These are phyloP conservation scores for Coptodon bakossiorum DNA, from an alignment of 2,113 vertebrate species.

Conservation along the genomic window DNA sequence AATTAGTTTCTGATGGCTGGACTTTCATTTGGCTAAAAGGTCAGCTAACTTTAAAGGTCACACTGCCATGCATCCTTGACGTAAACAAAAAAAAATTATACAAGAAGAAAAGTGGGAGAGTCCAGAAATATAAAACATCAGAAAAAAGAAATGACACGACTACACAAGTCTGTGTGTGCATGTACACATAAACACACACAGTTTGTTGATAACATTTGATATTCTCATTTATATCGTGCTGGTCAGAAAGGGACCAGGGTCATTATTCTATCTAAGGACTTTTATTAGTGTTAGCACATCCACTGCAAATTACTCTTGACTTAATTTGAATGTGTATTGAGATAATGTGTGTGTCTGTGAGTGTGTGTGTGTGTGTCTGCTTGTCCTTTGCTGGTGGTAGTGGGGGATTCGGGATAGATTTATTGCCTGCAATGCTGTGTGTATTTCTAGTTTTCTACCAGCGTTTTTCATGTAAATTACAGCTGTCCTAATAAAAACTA, in stretches of 20 bases:
- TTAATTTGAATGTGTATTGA: constrained; percentile 59
- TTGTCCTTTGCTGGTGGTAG: background rate
- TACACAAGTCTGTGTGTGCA: background rate
- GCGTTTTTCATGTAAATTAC: constrained; percentile 33
- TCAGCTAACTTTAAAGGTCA: constrained; percentile 70
- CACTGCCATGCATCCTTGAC: constrained; percentile 14
- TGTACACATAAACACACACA: background rate
- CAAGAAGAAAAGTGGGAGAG: background rate
- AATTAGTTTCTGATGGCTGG: constrained; percentile 67
- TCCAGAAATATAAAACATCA: constrained; percentile 10
- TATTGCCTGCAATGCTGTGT: constrained; percentile 48
- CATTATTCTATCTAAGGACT: constrained; percentile 63
- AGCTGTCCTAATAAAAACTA: constrained; percentile 27
- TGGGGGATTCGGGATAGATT: constrained; percentile 6
- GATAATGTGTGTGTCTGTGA: background rate
- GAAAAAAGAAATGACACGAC: constrained; percentile 16
- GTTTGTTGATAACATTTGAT: constrained; percentile 38
- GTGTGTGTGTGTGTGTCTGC: background rate
- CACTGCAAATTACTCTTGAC: constrained; percentile 63
- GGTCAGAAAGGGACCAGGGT: constrained; percentile 49
- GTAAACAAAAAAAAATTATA: constrained; percentile 20
- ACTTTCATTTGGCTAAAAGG: constrained; percentile 69
- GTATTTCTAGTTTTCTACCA: constrained; percentile 27
- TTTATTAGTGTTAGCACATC: constrained; percentile 56
- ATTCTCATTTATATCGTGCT: constrained; percentile 47